Base-by-base conservation (phyloP, 2,113 vertebrate genomes). In the Equus quagga region DNA sequence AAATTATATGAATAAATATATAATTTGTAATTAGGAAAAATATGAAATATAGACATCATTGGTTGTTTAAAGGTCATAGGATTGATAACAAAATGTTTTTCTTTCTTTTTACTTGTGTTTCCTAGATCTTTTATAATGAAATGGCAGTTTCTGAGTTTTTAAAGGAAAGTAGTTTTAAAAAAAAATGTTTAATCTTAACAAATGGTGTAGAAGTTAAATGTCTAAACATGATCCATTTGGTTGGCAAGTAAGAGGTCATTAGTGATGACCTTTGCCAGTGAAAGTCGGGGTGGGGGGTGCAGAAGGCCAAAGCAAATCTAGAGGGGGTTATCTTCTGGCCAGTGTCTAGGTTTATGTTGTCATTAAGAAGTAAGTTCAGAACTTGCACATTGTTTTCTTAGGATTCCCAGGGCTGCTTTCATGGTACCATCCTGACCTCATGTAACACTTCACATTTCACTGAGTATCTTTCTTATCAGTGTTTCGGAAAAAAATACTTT, bases 141-240 rank as follows among this genome's bases (percentile, higher is more conserved):
- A 88, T 70, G 19, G 8, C 86, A 67, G 36, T 64, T 62, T 54
- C 28, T 56, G 23, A 33, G 4, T 4, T 93, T 73, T 54, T 70
- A 31, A 84, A 84, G 4, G 62, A 19, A 85, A 60, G 4, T 49
- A 31, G n/a, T 76, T 54, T n/a, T 14, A 51, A 86, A 79, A 60
- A 73, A 19, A 64, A 24, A 76, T 86, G 73, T 79, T 86, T 91
- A 80, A 81, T 81, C 46, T 73, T 96, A 73, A 86, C 17, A 86
- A 88, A 83, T 91, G 28, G 44, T 79, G 49, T 51, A 64, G 44
- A 49, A 9, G 15, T 86, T 94, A 85, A 88, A 82, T 67, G 13
- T 92, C 67, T 92, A 88, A 94, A 64, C 46, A 46, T 65, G 70
- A 62, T 93, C 33, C 51, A 94, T 83, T 92, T 83, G 82, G 33